phyloP scores from a whole-genome alignment of 92 coral and sea anemone species.

The Phenganax marumi region DNA sequence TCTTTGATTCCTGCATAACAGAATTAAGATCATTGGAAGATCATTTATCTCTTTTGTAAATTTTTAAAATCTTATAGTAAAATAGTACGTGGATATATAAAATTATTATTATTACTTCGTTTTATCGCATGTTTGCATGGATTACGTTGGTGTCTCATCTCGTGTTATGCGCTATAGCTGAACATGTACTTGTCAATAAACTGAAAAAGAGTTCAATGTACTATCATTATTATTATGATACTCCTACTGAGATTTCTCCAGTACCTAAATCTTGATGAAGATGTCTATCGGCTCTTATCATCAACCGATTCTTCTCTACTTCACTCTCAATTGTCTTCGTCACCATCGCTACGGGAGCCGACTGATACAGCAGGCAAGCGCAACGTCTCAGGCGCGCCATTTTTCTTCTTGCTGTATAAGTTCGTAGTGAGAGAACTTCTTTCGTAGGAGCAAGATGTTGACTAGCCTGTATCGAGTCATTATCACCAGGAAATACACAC shows the following conservation, averaged over 20 bases:
- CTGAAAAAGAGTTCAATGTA: neutral
- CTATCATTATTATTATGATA: neutral
- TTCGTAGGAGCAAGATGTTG: slow-evolving; percentile 93
- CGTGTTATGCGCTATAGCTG: too few species aligned
- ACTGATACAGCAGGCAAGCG: slow-evolving; percentile 90
- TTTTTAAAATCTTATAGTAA: too few species aligned
- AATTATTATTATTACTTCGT: too few species aligned
- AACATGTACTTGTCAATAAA: too few species aligned
- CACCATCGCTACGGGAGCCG: slow-evolving; percentile 74
- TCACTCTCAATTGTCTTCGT: slow-evolving; percentile 80
- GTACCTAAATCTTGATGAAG: slow-evolving; percentile 96
- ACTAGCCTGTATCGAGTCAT: neutral
- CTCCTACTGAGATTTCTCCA: slow-evolving; percentile 17
- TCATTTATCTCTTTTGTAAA: too few species aligned
- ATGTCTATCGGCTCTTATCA: slow-evolving; percentile 82
- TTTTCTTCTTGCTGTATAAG: slow-evolving; percentile 88
- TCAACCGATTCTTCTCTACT: slow-evolving; percentile 80
- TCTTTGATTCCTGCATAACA: slow-evolving; percentile 76
- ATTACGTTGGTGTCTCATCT: too few species aligned
- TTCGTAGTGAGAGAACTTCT: slow-evolving; percentile 81
- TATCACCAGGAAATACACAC: slow-evolving; percentile 2
- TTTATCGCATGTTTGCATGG: too few species aligned
- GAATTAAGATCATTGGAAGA: too few species aligned
- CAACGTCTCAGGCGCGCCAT: slow-evolving; percentile 90
- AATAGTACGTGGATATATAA: too few species aligned